These are phyloP conservation scores for Papilio helenus DNA, from an alignment of 1,140 invertebrate species.

Conservation along the genomic window DNA sequence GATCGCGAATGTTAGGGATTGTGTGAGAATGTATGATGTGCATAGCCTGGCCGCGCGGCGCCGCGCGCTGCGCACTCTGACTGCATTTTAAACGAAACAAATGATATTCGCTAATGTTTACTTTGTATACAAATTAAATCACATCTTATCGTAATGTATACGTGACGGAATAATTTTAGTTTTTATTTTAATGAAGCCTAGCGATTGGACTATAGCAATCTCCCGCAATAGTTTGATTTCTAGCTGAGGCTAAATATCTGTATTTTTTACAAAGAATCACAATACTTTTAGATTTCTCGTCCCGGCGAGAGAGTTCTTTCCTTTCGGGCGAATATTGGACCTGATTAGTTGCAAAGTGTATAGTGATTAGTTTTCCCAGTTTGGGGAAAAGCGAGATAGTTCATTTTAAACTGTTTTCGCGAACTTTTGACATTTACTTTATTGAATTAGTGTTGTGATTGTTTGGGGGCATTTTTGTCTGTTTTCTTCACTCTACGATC, in stretches of 20 bases:
- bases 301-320: not conserved
- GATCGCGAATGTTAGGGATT: not conserved
- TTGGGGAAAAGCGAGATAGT: not conserved
- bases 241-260: conserved; percentile 18
- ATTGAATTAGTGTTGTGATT: conserved; percentile 34
- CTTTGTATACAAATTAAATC: conserved; percentile 17
- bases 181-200: conserved; percentile 1
- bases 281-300: not conserved
- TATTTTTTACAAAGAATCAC: conserved; percentile 18
- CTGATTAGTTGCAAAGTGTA: not conserved
- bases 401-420: conserved; percentile 13
- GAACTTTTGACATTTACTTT: conserved; percentile 14
- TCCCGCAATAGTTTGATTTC: not conserved
- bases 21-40: not conserved
- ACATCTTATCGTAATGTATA: not conserved
- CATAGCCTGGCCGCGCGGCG: not conserved
- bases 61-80: conserved; percentile 47
- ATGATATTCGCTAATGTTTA: conserved; percentile 2
- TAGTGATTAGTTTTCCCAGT: not conserved
- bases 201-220: not conserved
- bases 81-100: conserved; percentile 44
- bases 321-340: not conserved
- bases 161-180: conserved; percentile 18
- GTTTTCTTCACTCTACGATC: conserved; percentile 13
- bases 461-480: conserved; percentile 17